Percentiles rank a stretch among this genome's conserved stretches.
Evolutionary conservation across 2,888 invertebrate species (phyloP).

Genomic region (Tortrix viridana): DNA sequence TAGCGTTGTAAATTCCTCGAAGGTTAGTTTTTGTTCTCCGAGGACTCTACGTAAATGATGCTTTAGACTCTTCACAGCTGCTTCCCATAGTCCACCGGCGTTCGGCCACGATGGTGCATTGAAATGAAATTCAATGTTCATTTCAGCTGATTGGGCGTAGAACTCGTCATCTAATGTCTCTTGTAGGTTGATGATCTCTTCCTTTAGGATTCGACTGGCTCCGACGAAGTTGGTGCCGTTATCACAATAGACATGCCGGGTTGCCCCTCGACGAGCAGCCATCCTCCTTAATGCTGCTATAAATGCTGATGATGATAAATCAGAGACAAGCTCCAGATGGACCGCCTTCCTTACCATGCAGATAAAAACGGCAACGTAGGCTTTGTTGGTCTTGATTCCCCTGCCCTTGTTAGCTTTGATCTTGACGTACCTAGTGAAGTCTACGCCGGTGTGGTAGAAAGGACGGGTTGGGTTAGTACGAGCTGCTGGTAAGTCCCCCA

Average conservation of each 20-base stretch:
- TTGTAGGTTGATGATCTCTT: no score
- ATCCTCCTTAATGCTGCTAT: background rate
- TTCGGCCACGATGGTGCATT: no score
- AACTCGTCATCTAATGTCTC: no score
- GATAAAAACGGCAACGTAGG: background rate
- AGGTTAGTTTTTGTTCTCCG: no score
- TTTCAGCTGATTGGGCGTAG: no score
- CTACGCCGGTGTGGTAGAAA: background rate
- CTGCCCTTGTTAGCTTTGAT: background rate
- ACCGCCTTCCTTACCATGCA: background rate
- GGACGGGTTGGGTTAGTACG: background rate
- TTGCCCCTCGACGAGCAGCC: background rate
- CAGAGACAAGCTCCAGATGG: slow-evolving; percentile 3
- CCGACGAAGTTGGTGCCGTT: background rate
- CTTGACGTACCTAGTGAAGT: background rate
- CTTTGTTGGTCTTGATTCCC: slow-evolving; percentile 27
- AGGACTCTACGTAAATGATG: no score
- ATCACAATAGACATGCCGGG: background rate
- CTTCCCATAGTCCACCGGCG: no score
- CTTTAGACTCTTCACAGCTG: no score
- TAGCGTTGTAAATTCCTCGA: no score
- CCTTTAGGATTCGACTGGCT: background rate
- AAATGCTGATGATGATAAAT: background rate
- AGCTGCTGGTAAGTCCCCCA: background rate
- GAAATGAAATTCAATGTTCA: no score